Percentiles rank a stretch among this genome's conserved stretches.
These are phyloP conservation scores for Apocheima hispidaria DNA, from an alignment of 2,888 invertebrate species.

Conservation along the genomic window DNA sequence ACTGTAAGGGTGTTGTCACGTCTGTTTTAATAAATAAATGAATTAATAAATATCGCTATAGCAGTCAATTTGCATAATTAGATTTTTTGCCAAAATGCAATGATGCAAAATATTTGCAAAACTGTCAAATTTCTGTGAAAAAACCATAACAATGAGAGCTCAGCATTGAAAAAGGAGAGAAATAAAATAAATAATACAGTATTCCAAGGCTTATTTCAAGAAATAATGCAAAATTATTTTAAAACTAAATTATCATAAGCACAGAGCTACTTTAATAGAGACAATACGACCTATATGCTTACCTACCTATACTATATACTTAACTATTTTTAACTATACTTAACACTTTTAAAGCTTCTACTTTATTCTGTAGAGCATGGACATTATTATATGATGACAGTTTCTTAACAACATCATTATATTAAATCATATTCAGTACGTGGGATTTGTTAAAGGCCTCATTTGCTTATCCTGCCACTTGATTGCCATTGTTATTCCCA, in stretches of 20 bases:
- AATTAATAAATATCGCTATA: too few relatives aligned
- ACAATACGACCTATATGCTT: too few relatives aligned
- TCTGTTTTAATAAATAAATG: too few relatives aligned
- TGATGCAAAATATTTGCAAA: conserved; percentile 16
- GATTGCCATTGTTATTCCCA: conserved; percentile 30
- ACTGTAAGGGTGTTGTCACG: too few relatives aligned
- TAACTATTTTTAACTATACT: too few relatives aligned
- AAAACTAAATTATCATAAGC: too few relatives aligned
- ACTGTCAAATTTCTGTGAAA: not conserved
- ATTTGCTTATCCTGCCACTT: conserved; percentile 24
- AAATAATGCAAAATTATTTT: too few relatives aligned
- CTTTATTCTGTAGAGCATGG: not conserved
- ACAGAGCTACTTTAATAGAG: not conserved
- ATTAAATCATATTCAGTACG: conserved; percentile 21
- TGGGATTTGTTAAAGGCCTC: conserved; percentile 26
- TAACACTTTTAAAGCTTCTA: too few relatives aligned
- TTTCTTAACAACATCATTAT: conserved; percentile 13
- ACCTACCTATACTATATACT: too few relatives aligned
- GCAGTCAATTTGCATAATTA: not conserved
- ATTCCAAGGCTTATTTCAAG: not conserved
- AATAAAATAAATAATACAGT: not conserved
- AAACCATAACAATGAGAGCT: conserved; percentile 11
- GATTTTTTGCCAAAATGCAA: conserved; percentile 9
- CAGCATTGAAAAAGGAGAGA: not conserved
- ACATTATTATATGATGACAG: not conserved